Base-by-base conservation (phyloP, 2,113 vertebrate species). In the Pelvicachromis taeniatus region DNA sequence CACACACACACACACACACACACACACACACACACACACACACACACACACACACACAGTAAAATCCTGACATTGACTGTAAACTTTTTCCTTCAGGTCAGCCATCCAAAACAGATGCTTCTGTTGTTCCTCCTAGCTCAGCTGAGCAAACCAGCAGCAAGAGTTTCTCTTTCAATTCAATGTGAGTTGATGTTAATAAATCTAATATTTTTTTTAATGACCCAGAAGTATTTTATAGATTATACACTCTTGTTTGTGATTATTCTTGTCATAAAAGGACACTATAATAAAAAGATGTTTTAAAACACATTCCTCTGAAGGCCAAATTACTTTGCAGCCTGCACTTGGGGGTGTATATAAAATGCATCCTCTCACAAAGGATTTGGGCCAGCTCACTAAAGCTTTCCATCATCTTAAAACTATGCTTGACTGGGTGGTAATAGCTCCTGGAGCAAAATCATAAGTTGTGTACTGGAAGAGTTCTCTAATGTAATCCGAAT, bases 111-210 rank as follows among this genome's bases (percentile, higher is more conserved):
- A 38, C 91, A 1, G 96, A 97, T 63, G 61, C 92, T 35, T 70
- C 95, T 23, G 92, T 83, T 35, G 65, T 90, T 19, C 83, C 94
- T 2, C 53, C 92, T 65, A 93, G 90, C n/a, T 94, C 97, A 7
- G 79, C 92, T 2, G 95, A 96, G 4, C 97, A 96, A 87, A 95
- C 86, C 77, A 94, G 16, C 96, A 92, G 45, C 85, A 98, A 97
- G 94, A 75, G 92, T 0, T 97, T 98, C 93, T 93, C 96, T 0
- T 97, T 98, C 81, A 40, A 96, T 2, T 48, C 95, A 13, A 95
- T 96, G 98, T 98, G 75, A 96, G 97, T 97, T 21, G 7, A 5
- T 10, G 35, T n/a, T 26, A 17, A 38, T 19, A 48, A 61, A 13
- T 26, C 3, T 40, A 58, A 16, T 29, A 13, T 31, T 14, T 55